A percentile compares a stretch with the other conserved stretches of the same genome.
phyloP scores from a whole-genome alignment of 2,797 vertebrate species.

The Loriculus beryllinus region DNA sequence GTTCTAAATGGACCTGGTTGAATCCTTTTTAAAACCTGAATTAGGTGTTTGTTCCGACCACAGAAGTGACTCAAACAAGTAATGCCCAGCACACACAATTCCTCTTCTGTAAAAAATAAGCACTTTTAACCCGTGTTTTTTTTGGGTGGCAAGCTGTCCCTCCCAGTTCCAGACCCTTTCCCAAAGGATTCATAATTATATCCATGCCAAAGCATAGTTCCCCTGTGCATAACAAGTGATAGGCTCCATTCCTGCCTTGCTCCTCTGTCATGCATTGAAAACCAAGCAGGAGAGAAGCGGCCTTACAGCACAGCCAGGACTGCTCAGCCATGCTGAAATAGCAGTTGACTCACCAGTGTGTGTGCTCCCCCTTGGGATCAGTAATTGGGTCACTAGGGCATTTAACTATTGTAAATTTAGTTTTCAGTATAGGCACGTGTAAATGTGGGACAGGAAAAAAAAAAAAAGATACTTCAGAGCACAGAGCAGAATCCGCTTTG shows the following conservation, averaged over 20 bases:
- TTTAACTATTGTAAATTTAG: neutral
- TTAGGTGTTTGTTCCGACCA: neutral
- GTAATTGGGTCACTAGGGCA: slow-evolving; percentile 42
- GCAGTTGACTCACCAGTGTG: neutral
- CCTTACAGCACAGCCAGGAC: neutral
- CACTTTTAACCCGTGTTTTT: accelerated
- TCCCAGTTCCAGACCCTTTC: neutral
- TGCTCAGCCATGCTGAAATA: neutral
- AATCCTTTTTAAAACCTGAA: neutral
- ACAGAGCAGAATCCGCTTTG: neutral
- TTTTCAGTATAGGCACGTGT: accelerated
- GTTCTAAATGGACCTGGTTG: neutral
- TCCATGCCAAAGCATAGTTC: neutral
- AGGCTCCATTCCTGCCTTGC: accelerated
- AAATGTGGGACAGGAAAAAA: neutral
- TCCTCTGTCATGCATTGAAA: neutral
- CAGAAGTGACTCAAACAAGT: neutral
- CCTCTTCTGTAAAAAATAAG: neutral
- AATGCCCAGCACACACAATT: neutral
- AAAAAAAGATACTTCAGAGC: neutral
- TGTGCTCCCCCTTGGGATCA: neutral
- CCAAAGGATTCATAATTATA: neutral
- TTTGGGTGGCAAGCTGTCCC: neutral
- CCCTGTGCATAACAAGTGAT: neutral
- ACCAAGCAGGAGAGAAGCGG: neutral